These are phyloP conservation scores for Diploscapter pachys DNA, from an alignment of 1,140 invertebrate species.

Conservation along the genomic window DNA sequence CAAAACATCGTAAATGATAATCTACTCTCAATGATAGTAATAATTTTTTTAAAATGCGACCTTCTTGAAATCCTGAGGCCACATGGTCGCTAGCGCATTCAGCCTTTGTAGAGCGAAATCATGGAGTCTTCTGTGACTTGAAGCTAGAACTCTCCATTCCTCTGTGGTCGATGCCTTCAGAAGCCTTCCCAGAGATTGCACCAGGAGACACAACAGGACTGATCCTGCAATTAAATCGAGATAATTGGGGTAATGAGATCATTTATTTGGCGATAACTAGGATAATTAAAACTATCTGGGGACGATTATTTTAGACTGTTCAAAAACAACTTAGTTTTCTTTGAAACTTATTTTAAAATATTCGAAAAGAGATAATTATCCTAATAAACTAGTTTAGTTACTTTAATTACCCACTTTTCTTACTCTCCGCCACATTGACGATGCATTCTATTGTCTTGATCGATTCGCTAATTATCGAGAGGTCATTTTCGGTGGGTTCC, in stretches of 20 bases:
- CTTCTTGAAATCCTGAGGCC: constrained; percentile 24
- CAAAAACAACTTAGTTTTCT: too few species aligned
- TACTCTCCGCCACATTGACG: constrained; percentile 71
- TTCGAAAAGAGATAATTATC: too few species aligned
- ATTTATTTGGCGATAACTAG: too few species aligned
- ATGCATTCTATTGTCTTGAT: constrained; percentile 72
- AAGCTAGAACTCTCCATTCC: constrained; percentile 29
- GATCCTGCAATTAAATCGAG: constrained; percentile 36
- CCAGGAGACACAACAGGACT: constrained; percentile 46
- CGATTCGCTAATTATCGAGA: constrained; percentile 52
- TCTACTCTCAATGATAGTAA: background rate
- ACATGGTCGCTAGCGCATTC: constrained; percentile 39
- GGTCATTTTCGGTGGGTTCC: constrained; percentile 36
- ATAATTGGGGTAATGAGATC: too few species aligned
- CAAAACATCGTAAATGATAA: too few species aligned
- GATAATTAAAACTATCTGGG: too few species aligned
- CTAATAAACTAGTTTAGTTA: too few species aligned
- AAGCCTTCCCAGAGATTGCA: constrained; percentile 44
- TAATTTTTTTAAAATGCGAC: constrained; percentile 3
- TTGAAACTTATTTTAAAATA: too few species aligned
- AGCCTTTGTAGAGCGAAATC: constrained; percentile 49
- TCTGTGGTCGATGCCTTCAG: constrained; percentile 38
- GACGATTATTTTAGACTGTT: too few species aligned
- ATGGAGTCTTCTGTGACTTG: constrained; percentile 40
- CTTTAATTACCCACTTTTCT: constrained; percentile 62